Evolutionary conservation across 2,888 invertebrate genomes (phyloP).

Genomic region (Tenthredo scrophulariae): DNA sequence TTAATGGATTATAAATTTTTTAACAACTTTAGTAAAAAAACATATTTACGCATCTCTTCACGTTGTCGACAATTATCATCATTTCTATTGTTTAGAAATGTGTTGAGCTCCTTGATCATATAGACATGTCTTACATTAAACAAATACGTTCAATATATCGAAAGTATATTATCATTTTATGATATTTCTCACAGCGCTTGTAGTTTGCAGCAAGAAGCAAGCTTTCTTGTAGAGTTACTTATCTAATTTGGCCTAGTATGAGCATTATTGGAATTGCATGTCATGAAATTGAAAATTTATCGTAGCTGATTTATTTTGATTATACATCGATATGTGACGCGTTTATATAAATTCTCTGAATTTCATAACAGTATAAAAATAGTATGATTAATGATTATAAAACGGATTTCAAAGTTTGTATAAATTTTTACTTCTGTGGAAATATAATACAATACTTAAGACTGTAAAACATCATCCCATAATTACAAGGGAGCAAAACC

Average conservation of each 20-base stretch:
- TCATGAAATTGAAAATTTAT: background rate
- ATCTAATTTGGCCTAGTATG: background rate
- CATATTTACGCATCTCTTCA: background rate
- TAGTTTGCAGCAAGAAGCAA: background rate
- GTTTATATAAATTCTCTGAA: constrained; percentile 4
- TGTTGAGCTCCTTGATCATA: background rate
- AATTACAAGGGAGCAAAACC: background rate
- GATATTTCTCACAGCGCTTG: background rate
- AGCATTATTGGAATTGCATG: background rate
- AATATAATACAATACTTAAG: background rate
- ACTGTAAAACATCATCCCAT: background rate
- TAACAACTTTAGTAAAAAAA: background rate
- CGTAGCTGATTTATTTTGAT: constrained; percentile 22
- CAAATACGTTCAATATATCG: background rate
- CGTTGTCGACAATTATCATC: background rate
- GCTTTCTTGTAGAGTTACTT: background rate
- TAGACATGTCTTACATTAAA: background rate
- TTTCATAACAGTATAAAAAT: constrained; percentile 31
- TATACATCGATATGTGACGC: background rate
- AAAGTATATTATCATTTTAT: background rate
- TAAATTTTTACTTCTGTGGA: background rate
- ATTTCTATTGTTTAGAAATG: background rate
- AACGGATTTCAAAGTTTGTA: background rate
- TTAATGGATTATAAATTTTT: background rate
- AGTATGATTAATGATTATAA: background rate